Percentiles rank a stretch among this genome's conserved stretches.
Conservation (phyloP, 1,140 invertebrate genomes). For the Hylaeus volcanicus region DNA sequence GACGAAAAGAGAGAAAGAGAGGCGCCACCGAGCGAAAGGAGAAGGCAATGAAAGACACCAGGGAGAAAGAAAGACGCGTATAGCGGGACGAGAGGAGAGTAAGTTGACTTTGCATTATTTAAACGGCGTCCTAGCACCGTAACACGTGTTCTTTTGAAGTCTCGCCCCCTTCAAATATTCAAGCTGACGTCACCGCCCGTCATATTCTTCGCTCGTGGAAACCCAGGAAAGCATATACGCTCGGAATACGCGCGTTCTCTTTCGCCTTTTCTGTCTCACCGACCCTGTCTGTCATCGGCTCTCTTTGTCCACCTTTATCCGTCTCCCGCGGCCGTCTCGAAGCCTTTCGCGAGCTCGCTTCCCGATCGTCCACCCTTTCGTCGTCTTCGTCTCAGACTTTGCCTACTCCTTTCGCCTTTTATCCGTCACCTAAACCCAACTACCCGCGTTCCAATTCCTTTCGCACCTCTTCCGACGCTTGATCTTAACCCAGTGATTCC, state of each 20-base stretch:
- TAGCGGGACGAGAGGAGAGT: slow-evolving; percentile 65
- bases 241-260: slow-evolving; percentile 36
- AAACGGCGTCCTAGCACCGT: slow-evolving; percentile 78
- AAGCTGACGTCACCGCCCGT: slow-evolving; percentile 78
- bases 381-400: slow-evolving; percentile 6
- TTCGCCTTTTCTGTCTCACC: neutral
- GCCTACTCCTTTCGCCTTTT: slow-evolving; percentile 9
- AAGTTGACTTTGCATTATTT: slow-evolving; percentile 81
- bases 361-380: slow-evolving; percentile 21
- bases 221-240: slow-evolving; percentile 69
- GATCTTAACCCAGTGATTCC: no score
- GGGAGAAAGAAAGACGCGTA: slow-evolving; percentile 28
- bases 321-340: neutral
- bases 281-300: no score
- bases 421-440: neutral
- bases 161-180: slow-evolving; percentile 80
- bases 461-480: no score
- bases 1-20: slow-evolving; percentile 20
- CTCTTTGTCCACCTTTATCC: neutral
- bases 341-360: slow-evolving; percentile 1
- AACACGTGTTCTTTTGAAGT: slow-evolving; percentile 81
- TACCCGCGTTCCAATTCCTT: no score
- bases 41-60: slow-evolving; percentile 52
- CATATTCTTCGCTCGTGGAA: slow-evolving; percentile 76
- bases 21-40: slow-evolving; percentile 22